Evolutionary conservation across 2,888 invertebrate genomes (phyloP), one percentile per base, ranked within the genome.

Genomic region (Yponomeuta sedellus): DNA sequence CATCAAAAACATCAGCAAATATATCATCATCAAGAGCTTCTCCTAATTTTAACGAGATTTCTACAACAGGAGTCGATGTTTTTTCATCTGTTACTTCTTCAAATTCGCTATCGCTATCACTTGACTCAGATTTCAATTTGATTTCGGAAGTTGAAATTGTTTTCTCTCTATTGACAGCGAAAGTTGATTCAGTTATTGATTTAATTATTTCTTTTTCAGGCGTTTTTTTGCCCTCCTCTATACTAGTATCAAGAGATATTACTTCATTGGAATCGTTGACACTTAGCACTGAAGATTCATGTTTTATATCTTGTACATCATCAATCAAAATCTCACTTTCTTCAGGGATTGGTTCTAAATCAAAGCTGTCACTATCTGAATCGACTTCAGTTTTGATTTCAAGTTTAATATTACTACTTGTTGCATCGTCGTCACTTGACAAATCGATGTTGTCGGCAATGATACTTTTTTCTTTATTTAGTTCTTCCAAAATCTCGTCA

Each of bases 1-100:
- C 81, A 84, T 70, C 72, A 79, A 95, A 96, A 68, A 96, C 81
- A 84, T 96, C 96, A n/a, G 94, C 93, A 86, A 96, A 96, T 67
- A 96, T 89, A 81, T 95, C 95, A 74, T 95, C 93, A 52, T 77
- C 81, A 1, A 75, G 74, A 22, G 75, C 73, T 71, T 82, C 76
- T 20, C 82, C 80, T 66, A 91, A 72, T 68, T 83, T 77, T 67
- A 92, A 78, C 61, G 85, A 83, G 58, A 92, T 75, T 76, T 93
- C 83, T 34, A 93, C 82, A 68, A 84, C 73, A 67, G 92, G 82
- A 75, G 92, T 85, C 19, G 74, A 71, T 52, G 67, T 11, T 69
- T 77, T 71, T 39, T 80, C 80, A 69, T 92, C 92, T 65, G 83
- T 78, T 59, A 91, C 91, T 74, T 91, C 91, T 78, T 90, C 91